A percentile compares a stretch with the other conserved stretches of the same genome.
These are phyloP conservation scores for Syngnathus floridae DNA, from an alignment of 2,113 vertebrate species.

Conservation along the genomic window DNA sequence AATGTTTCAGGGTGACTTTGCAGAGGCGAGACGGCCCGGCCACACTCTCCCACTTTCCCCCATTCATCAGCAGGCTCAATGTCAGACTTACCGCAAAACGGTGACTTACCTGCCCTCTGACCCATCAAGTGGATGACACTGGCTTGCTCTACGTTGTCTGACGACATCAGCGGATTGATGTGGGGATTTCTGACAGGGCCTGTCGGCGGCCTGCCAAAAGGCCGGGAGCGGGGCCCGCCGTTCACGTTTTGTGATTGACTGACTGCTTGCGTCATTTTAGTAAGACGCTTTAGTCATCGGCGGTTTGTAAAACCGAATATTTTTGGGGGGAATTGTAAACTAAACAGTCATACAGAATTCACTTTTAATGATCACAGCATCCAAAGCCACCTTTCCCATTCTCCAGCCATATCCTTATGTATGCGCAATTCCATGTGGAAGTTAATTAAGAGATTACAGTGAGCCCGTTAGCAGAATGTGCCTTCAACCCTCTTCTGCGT, in stretches of 20 bases:
- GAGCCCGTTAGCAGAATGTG: slow-evolving; percentile 41
- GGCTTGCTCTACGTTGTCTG: slow-evolving; percentile 52
- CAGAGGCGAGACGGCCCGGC: slow-evolving; percentile 3
- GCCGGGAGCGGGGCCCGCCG: neutral
- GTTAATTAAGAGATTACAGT: slow-evolving; percentile 62
- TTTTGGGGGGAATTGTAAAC: neutral
- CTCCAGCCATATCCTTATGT: slow-evolving; percentile 1
- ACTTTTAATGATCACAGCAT: too few relatives aligned
- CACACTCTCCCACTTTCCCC: slow-evolving; percentile 15
- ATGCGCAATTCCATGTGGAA: slow-evolving; percentile 40
- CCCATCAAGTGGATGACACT: slow-evolving; percentile 61
- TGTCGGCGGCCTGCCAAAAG: slow-evolving; percentile 23
- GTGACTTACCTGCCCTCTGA: slow-evolving; percentile 57
- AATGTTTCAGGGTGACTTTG: slow-evolving; percentile 8
- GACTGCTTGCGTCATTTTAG: neutral
- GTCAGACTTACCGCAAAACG: slow-evolving; percentile 41
- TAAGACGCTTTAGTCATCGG: neutral
- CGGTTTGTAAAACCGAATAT: neutral
- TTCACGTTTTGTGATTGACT: neutral
- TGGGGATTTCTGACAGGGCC: slow-evolving; percentile 45
- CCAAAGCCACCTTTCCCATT: neutral
- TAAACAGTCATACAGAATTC: neutral
- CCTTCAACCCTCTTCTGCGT: neutral
- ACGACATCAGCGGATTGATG: slow-evolving; percentile 52
- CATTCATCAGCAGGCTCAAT: slow-evolving; percentile 51